Percentiles rank a stretch among this genome's conserved stretches.
Conservation (phyloP, 1,140 invertebrate species). For the Trypoxylus dichotomus region DNA sequence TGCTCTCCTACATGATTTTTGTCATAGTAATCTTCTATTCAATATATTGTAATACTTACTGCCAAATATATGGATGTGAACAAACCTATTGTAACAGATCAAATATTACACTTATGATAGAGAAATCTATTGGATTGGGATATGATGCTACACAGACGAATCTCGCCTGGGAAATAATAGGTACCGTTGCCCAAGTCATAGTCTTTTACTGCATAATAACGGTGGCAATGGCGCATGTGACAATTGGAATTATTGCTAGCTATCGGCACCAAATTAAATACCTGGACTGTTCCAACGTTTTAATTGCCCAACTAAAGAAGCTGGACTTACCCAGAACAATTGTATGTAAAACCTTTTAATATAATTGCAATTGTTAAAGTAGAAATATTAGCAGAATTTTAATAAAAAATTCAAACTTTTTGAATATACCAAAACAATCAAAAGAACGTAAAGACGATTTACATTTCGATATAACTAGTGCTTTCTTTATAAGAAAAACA, state of each 20-base stretch:
- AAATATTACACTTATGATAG: not conserved
- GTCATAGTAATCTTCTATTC: not conserved
- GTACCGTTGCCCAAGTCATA: not conserved
- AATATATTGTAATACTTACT: not conserved
- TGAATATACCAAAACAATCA: no score
- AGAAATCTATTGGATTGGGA: not conserved
- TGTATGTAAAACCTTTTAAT: not conserved
- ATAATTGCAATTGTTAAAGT: not conserved
- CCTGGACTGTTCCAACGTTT: not conserved
- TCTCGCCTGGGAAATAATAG: not conserved
- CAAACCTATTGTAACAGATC: not conserved
- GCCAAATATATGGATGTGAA: not conserved
- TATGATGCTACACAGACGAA: not conserved
- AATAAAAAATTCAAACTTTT: no score
- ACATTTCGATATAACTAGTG: no score
- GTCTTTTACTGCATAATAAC: slow-evolving; percentile 5
- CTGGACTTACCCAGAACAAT: not conserved
- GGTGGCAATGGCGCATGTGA: not conserved
- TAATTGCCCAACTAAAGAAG: not conserved
- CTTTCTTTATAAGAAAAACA: no score
- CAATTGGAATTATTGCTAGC: not conserved
- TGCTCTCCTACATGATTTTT: not conserved
- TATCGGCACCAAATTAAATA: slow-evolving; percentile 10
- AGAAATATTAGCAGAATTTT: no score
- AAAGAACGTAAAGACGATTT: no score